phyloP scores from a whole-genome alignment of 1,140 invertebrate genomes.

The Drosophila ironensis region DNA sequence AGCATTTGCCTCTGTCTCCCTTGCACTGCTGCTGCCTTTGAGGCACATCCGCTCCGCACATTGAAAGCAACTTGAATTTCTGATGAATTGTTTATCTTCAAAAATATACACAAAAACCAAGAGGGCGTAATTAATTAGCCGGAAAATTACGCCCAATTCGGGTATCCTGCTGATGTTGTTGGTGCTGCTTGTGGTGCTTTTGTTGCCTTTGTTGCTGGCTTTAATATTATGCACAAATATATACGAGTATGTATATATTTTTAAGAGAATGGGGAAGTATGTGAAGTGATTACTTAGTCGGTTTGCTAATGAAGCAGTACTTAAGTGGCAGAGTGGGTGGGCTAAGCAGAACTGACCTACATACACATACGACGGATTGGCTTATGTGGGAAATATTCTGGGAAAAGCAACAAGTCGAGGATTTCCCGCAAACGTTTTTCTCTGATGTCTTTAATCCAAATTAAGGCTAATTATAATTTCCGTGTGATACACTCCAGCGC shows the following conservation, averaged over 20 bases:
- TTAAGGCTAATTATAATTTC: constrained; percentile 1
- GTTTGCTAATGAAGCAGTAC: constrained; percentile 62
- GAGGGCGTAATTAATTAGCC: constrained; percentile 73
- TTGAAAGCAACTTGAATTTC: constrained; percentile 55
- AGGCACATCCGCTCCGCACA: neutral
- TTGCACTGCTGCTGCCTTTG: neutral
- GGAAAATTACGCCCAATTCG: constrained; percentile 35
- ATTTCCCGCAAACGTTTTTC: neutral
- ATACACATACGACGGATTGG: too few species aligned
- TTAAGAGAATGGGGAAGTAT: constrained; percentile 13
- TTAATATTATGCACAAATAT: too few species aligned
- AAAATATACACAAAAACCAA: constrained; percentile 63
- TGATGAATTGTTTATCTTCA: constrained; percentile 78
- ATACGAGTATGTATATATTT: too few species aligned
- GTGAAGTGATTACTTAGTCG: constrained; percentile 60
- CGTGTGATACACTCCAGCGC: neutral
- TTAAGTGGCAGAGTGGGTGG: constrained; percentile 18
- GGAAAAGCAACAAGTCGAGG: constrained; percentile 16
- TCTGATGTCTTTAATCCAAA: neutral
- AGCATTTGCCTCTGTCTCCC: neutral
- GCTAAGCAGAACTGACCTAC: constrained; percentile 18
- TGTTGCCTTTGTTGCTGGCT: too few species aligned
- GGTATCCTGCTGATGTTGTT: constrained; percentile 12
- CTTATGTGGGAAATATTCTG: constrained; percentile 10
- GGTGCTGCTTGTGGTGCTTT: constrained; percentile 8